These are phyloP conservation scores for Ectropis crepuscularia DNA, from an alignment of 2,888 invertebrate genomes.

Conservation along the genomic window DNA sequence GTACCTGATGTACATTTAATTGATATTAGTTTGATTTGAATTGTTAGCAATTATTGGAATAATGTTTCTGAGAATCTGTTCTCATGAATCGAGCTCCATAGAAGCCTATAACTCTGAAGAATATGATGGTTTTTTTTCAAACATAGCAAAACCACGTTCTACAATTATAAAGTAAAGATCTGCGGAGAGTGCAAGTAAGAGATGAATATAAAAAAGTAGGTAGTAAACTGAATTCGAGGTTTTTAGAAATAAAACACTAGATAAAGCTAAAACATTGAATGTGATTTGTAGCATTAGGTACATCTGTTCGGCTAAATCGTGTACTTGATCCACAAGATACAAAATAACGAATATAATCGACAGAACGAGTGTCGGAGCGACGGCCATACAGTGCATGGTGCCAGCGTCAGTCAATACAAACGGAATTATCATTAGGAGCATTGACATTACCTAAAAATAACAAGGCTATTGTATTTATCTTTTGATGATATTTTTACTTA, in stretches of 20 bases:
- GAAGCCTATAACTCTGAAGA: constrained; percentile 47
- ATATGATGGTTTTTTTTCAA: constrained; percentile 38
- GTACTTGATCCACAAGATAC: constrained; percentile 78
- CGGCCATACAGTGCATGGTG: constrained; percentile 68
- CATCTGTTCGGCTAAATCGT: constrained; percentile 72
- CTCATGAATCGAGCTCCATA: no score
- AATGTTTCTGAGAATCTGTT: no score
- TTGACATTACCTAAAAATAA: constrained; percentile 79
- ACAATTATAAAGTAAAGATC: constrained; percentile 66
- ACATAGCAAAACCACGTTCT: constrained; percentile 63
- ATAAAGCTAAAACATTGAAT: constrained; percentile 54
- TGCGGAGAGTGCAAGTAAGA: constrained; percentile 65
- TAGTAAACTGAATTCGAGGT: constrained; percentile 56
- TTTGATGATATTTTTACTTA: constrained; percentile 30
- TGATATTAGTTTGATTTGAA: no score
- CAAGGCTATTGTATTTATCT: constrained; percentile 58
- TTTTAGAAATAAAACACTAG: constrained; percentile 44
- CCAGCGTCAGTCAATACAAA: constrained; percentile 62
- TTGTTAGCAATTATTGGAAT: no score
- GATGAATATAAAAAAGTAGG: constrained; percentile 68
- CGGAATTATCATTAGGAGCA: constrained; percentile 75
- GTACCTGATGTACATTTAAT: no score
- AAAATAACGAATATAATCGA: constrained; percentile 73
- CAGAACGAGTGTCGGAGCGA: constrained; percentile 70
- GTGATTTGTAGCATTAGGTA: constrained; percentile 63